A percentile compares a stretch with the other conserved stretches of the same genome.
Conservation (phyloP, 35 echinoderm and acorn worm genomes). For the Ptychodera flava region DNA sequence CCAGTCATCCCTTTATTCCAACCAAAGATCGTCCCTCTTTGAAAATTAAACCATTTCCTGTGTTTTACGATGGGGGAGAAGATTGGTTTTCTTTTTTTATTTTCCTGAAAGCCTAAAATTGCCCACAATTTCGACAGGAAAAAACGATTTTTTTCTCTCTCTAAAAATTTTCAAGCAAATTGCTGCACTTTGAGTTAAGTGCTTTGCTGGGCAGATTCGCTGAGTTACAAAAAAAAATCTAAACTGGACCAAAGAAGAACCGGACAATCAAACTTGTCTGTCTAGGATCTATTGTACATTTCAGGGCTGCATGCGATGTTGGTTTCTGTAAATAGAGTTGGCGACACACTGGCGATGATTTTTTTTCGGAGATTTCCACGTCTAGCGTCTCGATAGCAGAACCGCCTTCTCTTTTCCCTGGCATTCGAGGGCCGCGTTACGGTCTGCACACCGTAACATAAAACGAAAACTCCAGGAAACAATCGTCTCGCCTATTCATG, state of each 20-base stretch:
- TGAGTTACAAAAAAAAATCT: no score
- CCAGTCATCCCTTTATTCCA: background rate
- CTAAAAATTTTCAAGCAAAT: background rate
- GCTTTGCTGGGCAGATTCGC: background rate
- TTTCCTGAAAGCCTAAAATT: background rate
- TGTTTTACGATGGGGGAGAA: background rate
- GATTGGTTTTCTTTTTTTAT: background rate
- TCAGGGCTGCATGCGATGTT: background rate
- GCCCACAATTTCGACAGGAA: background rate
- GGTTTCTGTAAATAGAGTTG: background rate
- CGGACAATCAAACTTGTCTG: background rate
- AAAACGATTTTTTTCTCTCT: conserved; percentile 2
- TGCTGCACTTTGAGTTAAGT: background rate
- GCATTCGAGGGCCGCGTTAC: background rate
- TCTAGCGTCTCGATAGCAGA: background rate
- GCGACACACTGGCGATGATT: background rate
- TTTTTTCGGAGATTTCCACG: background rate
- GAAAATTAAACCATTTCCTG: background rate
- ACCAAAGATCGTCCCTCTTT: background rate
- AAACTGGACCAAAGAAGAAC: background rate
- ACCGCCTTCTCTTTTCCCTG: background rate
- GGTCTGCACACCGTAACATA: background rate
- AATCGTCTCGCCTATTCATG: background rate
- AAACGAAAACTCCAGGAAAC: background rate
- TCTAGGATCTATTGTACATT: background rate